Base-by-base conservation (phyloP, 2,113 vertebrate genomes). In the Sisor rabdophorus region DNA sequence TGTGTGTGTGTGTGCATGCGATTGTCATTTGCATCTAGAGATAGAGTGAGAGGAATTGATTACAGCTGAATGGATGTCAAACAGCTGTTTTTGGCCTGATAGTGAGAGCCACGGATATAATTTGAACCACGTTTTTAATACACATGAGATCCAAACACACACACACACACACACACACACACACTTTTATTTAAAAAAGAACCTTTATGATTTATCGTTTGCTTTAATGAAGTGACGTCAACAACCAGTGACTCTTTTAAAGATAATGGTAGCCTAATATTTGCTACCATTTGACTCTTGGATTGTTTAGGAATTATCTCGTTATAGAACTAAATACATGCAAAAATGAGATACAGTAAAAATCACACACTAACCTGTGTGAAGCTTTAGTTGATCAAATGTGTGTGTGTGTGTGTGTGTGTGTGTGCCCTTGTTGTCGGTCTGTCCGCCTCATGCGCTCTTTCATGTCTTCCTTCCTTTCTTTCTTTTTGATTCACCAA, bases 81-180 rank as follows among this genome's bases (percentile, higher is more conserved):
- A 72, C 84, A 81, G 83, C 79, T 81, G 47, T 75, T 77, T 84
- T 75, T 71, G 55, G 24, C 60, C 67, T 74, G 81, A 84, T 84
- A 83, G 81, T 75, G 55, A 71, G 72, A 78, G 55, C 20, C 53
- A 55, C n/a, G 28, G 47, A 71, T 71, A 22, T 19, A 71, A 24
- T 32, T 36, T 32, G 36, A 71, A 56, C 19, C 54, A 47, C 40
- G 47, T 73, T 58, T 44, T 5, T 24, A 47, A 65, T 65, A 65
- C 63, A 47, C 36, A 65, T 16, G 11, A 16, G n/a, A 20, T 15
- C 19, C 2, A 44, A 56, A 36, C n/a, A n/a, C n/a, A n/a, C n/a
- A n/a, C n/a, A n/a, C n/a, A n/a, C n/a, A n/a, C n/a, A n/a, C n/a
- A n/a, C n/a, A n/a, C n/a, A 53, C 24, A 65, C 53, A 58, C 71